Base-by-base conservation (phyloP, 35 echinoderm and acorn worm species). In the Hemicentrotus pulcherrimus region DNA sequence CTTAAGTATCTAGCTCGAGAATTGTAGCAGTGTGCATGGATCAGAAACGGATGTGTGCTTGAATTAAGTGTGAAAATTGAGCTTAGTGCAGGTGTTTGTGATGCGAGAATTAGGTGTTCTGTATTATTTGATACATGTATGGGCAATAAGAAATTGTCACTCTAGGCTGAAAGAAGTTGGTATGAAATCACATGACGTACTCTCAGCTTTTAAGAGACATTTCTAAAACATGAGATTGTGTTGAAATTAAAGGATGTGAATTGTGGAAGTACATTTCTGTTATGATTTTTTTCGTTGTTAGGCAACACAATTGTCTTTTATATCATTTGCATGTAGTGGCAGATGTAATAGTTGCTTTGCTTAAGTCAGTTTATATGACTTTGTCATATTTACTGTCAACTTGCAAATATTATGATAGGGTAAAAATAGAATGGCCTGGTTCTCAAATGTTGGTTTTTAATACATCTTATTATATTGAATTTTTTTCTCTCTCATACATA, bases 11-110 rank as follows among this genome's bases (percentile, higher is more conserved):
- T 78, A 78, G 65, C 65, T 28, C 4, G 65, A 78, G 65, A 78
- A 78, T 30, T 78, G 65, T 78, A n/a, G 24, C 65, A 78, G 18
- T 24, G 65, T n/a, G 35, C 35, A 41, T 41, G 22, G 22, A 78
- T 78, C 65, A 78, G 28, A 78, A 78, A n/a, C 65, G 65, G 65
- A 78, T 78, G 22, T 78, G 19, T 78, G 65, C 22, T 28, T 78
- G 65, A 31, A 28, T 50, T 50, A 50, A 50, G 46, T 93, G 65
- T 78, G 91, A 93, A 47, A 35, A 93, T 41, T 50, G 58, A 93
- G 46, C 58, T 0, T 4, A 31, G 46, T 31, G 46, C 47, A 31
- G 46, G 91, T 50, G 91, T 50, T 50, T 50, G 58, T 50, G n/a
- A 93, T 50, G 30, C 13, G 31, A 35, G 58, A 50, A 46, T 47